Conservation (phyloP, 1,140 invertebrate species). For the Drosophila asahinai region DNA sequence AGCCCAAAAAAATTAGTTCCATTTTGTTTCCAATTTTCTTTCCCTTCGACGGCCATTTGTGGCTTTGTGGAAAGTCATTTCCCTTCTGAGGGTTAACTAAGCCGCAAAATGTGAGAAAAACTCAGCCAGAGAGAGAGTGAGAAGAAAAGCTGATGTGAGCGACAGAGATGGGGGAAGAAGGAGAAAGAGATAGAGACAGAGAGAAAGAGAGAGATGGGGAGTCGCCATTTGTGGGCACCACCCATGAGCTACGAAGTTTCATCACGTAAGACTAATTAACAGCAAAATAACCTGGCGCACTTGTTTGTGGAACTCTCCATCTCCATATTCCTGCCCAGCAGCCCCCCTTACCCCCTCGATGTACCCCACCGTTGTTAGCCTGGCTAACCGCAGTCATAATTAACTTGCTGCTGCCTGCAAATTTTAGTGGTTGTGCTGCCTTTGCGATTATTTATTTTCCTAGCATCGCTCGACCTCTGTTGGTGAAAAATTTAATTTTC, state of each 20-base stretch:
- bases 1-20: no score
- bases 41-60: conserved; percentile 1
- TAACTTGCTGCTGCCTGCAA: conserved; percentile 73
- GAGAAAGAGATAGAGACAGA: conserved; percentile 26
- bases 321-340: conserved; percentile 28
- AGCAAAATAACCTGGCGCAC: conserved; percentile 78
- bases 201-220: conserved; percentile 21
- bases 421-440: conserved; percentile 37
- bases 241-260: conserved; percentile 68
- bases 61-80: conserved; percentile 4
- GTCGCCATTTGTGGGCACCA: conserved; percentile 60
- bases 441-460: conserved; percentile 46
- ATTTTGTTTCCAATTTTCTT: not conserved
- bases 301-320: conserved; percentile 67
- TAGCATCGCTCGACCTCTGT: conserved; percentile 57
- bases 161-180: not conserved
- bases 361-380: conserved; percentile 2
- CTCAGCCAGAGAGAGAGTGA: conserved; percentile 3
- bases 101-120: conserved; percentile 31
- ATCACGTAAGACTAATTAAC: conserved; percentile 82
- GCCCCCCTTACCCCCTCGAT: not conserved
- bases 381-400: conserved; percentile 73
- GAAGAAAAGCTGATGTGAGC: conserved; percentile 1
- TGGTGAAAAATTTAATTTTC: conserved; percentile 77
- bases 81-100: conserved; percentile 39